Conservation (phyloP, 2,888 invertebrate genomes). For the Isotomurus palustris region DNA sequence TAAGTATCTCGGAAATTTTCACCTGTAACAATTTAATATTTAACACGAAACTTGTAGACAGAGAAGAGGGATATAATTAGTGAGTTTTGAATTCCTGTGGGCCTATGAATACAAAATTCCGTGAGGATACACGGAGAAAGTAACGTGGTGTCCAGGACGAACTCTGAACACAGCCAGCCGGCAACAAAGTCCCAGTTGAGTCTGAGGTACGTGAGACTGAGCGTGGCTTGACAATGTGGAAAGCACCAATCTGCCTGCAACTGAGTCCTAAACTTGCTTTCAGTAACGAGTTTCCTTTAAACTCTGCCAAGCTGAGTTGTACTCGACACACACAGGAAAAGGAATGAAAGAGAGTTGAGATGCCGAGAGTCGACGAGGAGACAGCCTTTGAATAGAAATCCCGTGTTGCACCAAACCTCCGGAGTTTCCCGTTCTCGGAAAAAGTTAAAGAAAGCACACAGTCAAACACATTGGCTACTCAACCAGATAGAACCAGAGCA, state of each 20-base stretch:
- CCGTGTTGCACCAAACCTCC: constrained; percentile 3
- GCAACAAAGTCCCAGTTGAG: constrained; percentile 1
- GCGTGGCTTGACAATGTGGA: background rate
- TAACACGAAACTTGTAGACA: background rate
- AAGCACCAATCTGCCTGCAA: background rate
- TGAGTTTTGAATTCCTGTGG: background rate
- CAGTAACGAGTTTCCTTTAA: background rate
- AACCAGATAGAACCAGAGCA: no score
- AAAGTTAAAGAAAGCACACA: background rate
- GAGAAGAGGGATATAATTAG: background rate
- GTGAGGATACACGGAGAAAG: background rate
- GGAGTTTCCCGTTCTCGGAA: background rate
- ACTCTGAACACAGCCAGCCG: constrained; percentile 2
- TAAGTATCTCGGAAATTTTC: background rate
- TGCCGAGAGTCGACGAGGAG: constrained; percentile 1
- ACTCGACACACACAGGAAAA: background rate
- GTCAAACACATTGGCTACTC: no score
- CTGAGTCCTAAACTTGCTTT: background rate
- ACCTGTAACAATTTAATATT: background rate
- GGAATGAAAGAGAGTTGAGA: background rate
- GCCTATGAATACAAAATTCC: background rate
- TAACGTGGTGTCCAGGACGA: background rate
- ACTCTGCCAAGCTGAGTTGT: background rate
- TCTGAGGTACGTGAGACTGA: background rate
- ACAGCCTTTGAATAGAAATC: background rate